A percentile compares a stretch with the other conserved stretches of the same genome.
These are phyloP conservation scores for Pocillopora damicornis DNA, from an alignment of 64 coral and sea anemone species.

Conservation along the genomic window DNA sequence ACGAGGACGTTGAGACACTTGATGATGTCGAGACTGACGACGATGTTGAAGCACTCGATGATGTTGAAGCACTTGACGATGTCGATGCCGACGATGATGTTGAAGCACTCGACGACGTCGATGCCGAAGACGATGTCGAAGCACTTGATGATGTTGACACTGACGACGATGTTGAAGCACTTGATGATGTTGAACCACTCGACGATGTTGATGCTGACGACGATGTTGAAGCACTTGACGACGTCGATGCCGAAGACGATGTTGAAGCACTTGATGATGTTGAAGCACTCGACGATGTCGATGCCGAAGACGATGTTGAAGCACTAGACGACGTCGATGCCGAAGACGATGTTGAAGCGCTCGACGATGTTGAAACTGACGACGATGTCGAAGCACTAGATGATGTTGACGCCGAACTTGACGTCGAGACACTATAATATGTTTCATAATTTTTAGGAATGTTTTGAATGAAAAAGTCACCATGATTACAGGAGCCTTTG, in stretches of 20 bases:
- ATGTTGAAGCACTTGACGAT: too few relatives aligned
- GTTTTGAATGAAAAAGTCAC: too few relatives aligned
- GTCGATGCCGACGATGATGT: not conserved
- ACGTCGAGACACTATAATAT: too few relatives aligned
- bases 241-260: not conserved
- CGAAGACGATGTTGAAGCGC: not conserved
- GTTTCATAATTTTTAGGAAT: too few relatives aligned
- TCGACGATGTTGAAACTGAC: not conserved
- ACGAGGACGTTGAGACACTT: not conserved
- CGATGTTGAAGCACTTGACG: not conserved
- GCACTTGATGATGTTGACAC: too few relatives aligned
- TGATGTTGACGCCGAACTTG: not conserved
- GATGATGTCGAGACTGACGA: not conserved
- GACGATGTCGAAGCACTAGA: not conserved
- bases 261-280: not conserved
- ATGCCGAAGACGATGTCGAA: too few relatives aligned
- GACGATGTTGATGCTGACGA: not conserved
- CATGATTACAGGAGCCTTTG: too few relatives aligned
- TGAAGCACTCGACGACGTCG: too few relatives aligned
- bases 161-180: too few relatives aligned
- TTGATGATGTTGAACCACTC: too few relatives aligned
- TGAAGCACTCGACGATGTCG: not conserved
- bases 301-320: conserved; percentile 3
- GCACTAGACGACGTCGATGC: not conserved
- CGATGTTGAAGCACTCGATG: not conserved